Base-by-base conservation (phyloP, 1,140 invertebrate species). In the Littorina saxatilis region DNA sequence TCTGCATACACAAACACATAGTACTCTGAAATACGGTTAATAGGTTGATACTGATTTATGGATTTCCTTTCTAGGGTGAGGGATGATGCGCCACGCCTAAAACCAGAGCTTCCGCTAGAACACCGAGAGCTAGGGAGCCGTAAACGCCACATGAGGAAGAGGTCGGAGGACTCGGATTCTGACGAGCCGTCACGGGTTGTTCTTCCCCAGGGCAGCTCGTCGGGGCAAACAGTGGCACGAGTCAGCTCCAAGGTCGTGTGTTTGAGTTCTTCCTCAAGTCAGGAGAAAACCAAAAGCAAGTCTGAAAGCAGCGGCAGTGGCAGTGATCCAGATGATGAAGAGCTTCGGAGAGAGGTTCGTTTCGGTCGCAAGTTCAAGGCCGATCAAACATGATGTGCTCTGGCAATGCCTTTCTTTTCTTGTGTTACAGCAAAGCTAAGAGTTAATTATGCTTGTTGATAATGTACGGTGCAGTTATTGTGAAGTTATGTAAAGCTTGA, bases 21-120 rank as follows among this genome's bases (percentile, higher is more conserved):
- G n/a, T n/a, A n/a, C n/a, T n/a, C n/a, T n/a, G n/a, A n/a, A n/a
- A n/a, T n/a, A n/a, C n/a, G n/a, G n/a, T n/a, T n/a, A n/a, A n/a
- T n/a, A n/a, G n/a, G n/a, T n/a, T n/a, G n/a, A n/a, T n/a, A n/a
- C n/a, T n/a, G n/a, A n/a, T n/a, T n/a, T n/a, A n/a, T n/a, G n/a
- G n/a, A n/a, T n/a, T 52, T 58, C 29, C 11, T 55, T 52, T 80
- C n/a, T 76, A 89, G 89, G 50, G 88, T 89, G 13, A 83, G 83
- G 61, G 87, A 88, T 83, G 87, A 90, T 87, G 89, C 89, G 37
- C 89, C 89, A 43, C 80, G 89, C 55, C 70, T 89, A 35, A 82
- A 83, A 20, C 75, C 88, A n/a, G 23, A 29, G 52, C 52, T 76
- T 58, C 32, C 55, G 15, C 23, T 29, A 15, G 80, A 83, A 39